Evolutionary conservation across 2,113 vertebrate genomes (phyloP).

Genomic region (Takifugu bimaculatus): DNA sequence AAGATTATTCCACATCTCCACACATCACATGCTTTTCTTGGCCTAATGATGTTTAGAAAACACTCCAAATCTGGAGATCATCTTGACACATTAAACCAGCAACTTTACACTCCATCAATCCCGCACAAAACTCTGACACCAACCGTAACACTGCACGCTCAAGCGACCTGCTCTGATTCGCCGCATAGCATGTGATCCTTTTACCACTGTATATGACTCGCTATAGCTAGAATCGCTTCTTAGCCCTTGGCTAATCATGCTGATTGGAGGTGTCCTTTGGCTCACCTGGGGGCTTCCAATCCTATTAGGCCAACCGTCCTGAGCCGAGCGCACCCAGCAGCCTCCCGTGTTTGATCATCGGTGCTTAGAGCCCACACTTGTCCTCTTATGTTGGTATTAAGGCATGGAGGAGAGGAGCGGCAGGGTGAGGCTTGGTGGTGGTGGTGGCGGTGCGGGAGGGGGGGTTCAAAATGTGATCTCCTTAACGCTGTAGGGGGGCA

Average conservation of each 20-base stretch:
- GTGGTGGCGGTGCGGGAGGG: slow-evolving; percentile 9
- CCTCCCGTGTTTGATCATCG: slow-evolving; percentile 75
- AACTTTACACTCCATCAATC: slow-evolving; percentile 53
- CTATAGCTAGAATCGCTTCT: slow-evolving; percentile 51
- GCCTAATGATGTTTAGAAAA: slow-evolving; percentile 51
- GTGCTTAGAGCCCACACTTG: slow-evolving; percentile 77
- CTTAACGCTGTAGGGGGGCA: slow-evolving; percentile 75
- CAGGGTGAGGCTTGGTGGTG: slow-evolving; percentile 43
- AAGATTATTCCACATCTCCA: slow-evolving; percentile 39
- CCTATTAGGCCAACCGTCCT: slow-evolving; percentile 78
- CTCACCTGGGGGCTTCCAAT: slow-evolving; percentile 81
- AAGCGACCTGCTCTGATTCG: slow-evolving; percentile 39
- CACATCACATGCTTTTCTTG: slow-evolving; percentile 29
- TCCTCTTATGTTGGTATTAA: slow-evolving; percentile 72
- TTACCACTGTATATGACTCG: slow-evolving; percentile 53
- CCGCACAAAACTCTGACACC: slow-evolving; percentile 46
- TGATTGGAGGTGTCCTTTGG: slow-evolving; percentile 73
- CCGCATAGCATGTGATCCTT: slow-evolving; percentile 55
- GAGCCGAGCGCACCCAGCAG: slow-evolving; percentile 68
- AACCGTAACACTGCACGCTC: slow-evolving; percentile 33
- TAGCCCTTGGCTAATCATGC: slow-evolving; percentile 68
- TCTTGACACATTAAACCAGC: slow-evolving; percentile 43
- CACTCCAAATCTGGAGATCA: slow-evolving; percentile 41
- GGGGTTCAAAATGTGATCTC: slow-evolving; percentile 73
- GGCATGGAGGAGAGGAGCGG: slow-evolving; percentile 55